Percentiles rank a stretch among this genome's conserved stretches.
Evolutionary conservation across 2,113 vertebrate genomes (phyloP).

Genomic region (Misgurnus mizolepis): DNA sequence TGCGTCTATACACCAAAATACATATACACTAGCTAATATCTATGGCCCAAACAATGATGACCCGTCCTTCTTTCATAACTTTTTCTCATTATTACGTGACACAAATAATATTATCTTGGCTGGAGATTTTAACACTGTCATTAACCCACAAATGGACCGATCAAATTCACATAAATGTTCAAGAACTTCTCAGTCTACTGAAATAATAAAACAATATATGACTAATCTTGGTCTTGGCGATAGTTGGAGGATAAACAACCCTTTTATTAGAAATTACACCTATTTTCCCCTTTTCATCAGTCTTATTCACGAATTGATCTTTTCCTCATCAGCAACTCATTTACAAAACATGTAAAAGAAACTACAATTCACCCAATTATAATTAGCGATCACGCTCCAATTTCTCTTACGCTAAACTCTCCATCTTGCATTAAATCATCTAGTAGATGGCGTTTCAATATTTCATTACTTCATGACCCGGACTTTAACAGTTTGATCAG

Average conservation of each 20-base stretch:
- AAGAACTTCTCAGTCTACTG: not conserved
- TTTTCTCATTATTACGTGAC: not conserved
- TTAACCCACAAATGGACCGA: not conserved
- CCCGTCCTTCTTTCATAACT: not conserved
- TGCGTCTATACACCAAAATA: no score
- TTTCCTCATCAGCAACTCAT: not conserved
- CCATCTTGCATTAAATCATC: not conserved
- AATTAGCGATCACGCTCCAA: not conserved
- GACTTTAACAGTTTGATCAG: not conserved
- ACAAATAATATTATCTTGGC: not conserved
- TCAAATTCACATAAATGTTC: not conserved
- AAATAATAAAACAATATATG: conserved; percentile 19
- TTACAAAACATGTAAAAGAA: not conserved
- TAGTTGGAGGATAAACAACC: not conserved
- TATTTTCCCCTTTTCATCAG: not conserved
- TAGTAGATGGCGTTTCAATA: conserved; percentile 5
- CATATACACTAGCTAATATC: no score
- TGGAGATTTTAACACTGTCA: conserved; percentile 12
- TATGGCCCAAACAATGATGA: not conserved
- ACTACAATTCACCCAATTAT: not conserved
- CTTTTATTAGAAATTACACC: not conserved
- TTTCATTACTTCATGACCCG: not conserved
- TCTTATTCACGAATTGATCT: not conserved
- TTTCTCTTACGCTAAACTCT: not conserved
- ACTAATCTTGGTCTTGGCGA: not conserved